Percentiles rank a stretch among this genome's conserved stretches.
These are phyloP conservation scores for Drosophila repletoides DNA, from an alignment of 1,140 invertebrate species.

Conservation along the genomic window DNA sequence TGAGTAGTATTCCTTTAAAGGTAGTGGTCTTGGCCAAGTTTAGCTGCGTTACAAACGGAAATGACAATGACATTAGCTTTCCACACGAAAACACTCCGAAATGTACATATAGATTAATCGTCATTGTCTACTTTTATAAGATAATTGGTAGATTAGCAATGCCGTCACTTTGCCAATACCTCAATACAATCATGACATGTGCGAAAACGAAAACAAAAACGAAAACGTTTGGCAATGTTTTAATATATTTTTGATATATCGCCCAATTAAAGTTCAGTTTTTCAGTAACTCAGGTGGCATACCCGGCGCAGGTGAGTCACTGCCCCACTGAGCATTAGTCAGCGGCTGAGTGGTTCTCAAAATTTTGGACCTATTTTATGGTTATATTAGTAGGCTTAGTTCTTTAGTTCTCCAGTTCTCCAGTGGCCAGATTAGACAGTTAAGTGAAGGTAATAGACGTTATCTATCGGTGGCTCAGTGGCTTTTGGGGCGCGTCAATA, in stretches of 20 bases:
- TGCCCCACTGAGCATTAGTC: constrained; percentile 20
- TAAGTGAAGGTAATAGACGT: not conserved
- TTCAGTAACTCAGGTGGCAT: not conserved
- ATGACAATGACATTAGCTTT: not conserved
- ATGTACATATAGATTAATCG: not conserved
- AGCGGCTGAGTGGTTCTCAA: constrained; percentile 1
- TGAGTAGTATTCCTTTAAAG: no score
- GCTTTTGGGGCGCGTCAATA: constrained; percentile 23
- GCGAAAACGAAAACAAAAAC: not conserved
- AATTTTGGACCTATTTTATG: not conserved
- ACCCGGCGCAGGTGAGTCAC: constrained; percentile 27
- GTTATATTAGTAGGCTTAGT: not conserved
- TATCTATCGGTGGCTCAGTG: not conserved
- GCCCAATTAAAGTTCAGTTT: constrained; percentile 19
- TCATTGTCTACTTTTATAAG: not conserved
- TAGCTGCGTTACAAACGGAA: not conserved
- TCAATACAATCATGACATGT: not conserved
- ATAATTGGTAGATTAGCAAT: not conserved
- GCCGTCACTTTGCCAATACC: not conserved
- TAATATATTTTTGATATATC: not conserved
- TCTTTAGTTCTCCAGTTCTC: not conserved
- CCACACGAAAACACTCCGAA: no score
- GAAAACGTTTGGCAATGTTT: not conserved
- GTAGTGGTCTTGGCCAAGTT: no score
- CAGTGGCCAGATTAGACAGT: not conserved